Evolutionary conservation across 2,888 invertebrate genomes (phyloP).

Genomic region (Oxystoma pomonae): DNA sequence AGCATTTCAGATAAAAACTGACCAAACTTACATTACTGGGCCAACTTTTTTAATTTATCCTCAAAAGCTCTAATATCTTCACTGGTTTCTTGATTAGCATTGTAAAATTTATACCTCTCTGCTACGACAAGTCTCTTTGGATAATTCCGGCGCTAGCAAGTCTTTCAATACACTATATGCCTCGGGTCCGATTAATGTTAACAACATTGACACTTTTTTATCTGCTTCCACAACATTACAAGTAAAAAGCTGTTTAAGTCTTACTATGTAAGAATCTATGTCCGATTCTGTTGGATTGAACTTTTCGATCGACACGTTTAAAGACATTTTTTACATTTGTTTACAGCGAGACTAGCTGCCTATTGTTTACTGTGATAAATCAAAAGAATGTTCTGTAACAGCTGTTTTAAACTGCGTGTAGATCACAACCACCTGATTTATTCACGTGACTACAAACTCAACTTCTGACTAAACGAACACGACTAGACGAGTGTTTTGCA

Average conservation of each 20-base stretch:
- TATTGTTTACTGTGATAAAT: too few species aligned
- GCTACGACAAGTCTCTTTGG: constrained; percentile 28
- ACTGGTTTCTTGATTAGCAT: constrained; percentile 24
- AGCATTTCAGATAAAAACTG: constrained; percentile 28
- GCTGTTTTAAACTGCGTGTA: too few species aligned
- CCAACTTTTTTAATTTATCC: constrained; percentile 27
- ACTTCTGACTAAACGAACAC: too few species aligned
- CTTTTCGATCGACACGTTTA: constrained; percentile 21
- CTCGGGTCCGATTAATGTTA: constrained; percentile 29
- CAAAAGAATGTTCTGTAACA: too few species aligned
- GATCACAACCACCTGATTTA: too few species aligned
- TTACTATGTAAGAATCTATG: constrained; percentile 23
- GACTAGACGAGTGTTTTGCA: too few species aligned
- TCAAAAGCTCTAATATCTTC: constrained; percentile 22
- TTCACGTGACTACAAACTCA: too few species aligned
- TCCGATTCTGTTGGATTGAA: constrained; percentile 20
- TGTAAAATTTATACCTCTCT: constrained; percentile 32
- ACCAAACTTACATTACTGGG: constrained; percentile 30
- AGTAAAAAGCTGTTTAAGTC: constrained; percentile 28
- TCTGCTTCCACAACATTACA: constrained; percentile 25
- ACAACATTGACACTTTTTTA: constrained; percentile 26
- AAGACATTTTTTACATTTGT: constrained; percentile 20
- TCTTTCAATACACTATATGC: constrained; percentile 26
- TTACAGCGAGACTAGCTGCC: too few species aligned
- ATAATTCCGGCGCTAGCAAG: constrained; percentile 20